Evolutionary conservation across 2,888 invertebrate species (phyloP).

Genomic region (Lamellibrachia satsuma): DNA sequence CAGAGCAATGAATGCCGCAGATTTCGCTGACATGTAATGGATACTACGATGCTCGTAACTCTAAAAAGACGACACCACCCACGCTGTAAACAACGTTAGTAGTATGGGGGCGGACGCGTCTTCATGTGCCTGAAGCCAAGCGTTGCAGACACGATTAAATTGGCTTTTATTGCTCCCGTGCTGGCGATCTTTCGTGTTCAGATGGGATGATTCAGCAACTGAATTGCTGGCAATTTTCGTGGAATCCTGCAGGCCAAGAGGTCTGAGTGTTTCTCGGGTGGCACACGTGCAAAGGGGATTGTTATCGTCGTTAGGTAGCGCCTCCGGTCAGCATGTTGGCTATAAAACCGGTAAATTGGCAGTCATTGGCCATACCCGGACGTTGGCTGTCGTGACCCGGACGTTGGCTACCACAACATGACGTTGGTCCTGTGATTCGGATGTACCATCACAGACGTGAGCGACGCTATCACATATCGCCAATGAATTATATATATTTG

Average conservation of each 20-base stretch:
- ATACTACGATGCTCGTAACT: neutral
- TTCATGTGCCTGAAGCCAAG: neutral
- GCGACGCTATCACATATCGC: no score
- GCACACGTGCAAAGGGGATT: neutral
- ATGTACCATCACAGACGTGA: neutral
- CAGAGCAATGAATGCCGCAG: neutral
- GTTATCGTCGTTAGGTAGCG: constrained; percentile 8
- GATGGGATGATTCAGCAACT: neutral
- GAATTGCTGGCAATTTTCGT: neutral
- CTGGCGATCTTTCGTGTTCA: neutral
- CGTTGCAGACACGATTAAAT: neutral
- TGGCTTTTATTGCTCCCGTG: neutral
- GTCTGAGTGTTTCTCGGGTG: neutral
- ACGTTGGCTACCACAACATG: neutral
- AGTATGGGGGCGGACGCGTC: neutral
- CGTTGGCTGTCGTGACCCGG: neutral
- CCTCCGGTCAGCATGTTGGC: neutral
- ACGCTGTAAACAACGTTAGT: neutral
- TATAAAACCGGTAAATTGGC: neutral
- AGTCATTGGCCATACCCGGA: neutral
- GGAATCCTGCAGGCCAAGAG: neutral
- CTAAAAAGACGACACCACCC: neutral
- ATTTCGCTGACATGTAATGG: neutral
- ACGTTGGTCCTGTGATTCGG: neutral
- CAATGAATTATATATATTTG: no score